A percentile compares a stretch with the other conserved stretches of the same genome.
These are phyloP conservation scores for Somateria mollissima DNA, from an alignment of 2,797 vertebrate genomes.

Conservation along the genomic window DNA sequence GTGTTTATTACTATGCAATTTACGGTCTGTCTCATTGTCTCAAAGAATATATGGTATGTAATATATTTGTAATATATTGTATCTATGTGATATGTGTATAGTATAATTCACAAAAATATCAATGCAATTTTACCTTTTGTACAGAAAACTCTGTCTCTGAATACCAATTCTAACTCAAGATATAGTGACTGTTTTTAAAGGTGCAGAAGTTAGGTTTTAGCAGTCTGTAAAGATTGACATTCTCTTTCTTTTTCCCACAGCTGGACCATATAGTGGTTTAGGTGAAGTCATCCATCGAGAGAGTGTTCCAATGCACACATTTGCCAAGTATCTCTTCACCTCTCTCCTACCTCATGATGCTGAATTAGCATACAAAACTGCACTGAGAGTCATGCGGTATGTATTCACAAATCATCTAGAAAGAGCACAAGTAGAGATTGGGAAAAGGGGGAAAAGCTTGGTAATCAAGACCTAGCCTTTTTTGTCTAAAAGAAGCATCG, in stretches of 20 bases:
- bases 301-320: slow-evolving; percentile 99
- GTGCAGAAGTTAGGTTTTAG: background rate
- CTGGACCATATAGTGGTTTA: slow-evolving; percentile 95
- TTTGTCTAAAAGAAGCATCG: no score
- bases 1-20: background rate
- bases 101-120: background rate
- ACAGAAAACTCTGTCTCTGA: background rate
- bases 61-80: background rate
- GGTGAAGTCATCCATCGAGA: slow-evolving; percentile 96
- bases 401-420: slow-evolving; percentile 60
- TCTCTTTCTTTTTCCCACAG: slow-evolving; percentile 71
- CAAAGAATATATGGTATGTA: background rate
- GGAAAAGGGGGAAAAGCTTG: background rate
- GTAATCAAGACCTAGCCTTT: background rate
- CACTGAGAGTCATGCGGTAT: slow-evolving; percentile 98
- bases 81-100: background rate
- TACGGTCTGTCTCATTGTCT: background rate
- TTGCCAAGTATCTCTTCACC: slow-evolving; percentile 98
- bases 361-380: slow-evolving; percentile 96
- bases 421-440: background rate
- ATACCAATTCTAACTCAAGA: background rate
- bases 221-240: background rate
- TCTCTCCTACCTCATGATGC: slow-evolving; percentile 98
- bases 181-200: background rate
- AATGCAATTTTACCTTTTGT: background rate